A percentile compares a stretch with the other conserved stretches of the same genome.
These are phyloP conservation scores for Formica aserva DNA, from an alignment of 2,888 invertebrate genomes.

Conservation along the genomic window DNA sequence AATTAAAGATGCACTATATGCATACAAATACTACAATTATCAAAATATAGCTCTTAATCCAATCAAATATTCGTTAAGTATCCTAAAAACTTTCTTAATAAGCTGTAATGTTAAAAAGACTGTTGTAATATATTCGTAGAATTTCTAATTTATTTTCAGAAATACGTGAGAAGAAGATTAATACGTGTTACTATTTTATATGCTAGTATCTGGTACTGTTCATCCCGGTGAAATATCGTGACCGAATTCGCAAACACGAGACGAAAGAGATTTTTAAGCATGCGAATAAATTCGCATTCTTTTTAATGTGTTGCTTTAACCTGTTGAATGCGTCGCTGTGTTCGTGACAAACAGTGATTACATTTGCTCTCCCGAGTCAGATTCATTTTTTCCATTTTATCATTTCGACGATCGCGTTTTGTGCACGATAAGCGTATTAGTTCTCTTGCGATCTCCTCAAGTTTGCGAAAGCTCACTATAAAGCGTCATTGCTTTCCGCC, in stretches of 20 bases:
- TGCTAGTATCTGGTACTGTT: conserved; percentile 39
- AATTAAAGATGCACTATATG: not conserved
- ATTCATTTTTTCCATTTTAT: conserved; percentile 71
- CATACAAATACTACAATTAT: not conserved
- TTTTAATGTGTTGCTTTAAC: conserved; percentile 83
- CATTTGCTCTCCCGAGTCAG: conserved; percentile 80
- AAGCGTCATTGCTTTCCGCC: conserved; percentile 41
- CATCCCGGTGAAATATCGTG: conserved; percentile 52
- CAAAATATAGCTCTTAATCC: not conserved
- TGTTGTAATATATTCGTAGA: not conserved
- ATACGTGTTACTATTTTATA: conserved; percentile 40
- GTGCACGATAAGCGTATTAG: conserved; percentile 69
- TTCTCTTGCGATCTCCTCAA: conserved; percentile 26
- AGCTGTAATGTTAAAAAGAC: conserved; percentile 15
- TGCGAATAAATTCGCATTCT: conserved; percentile 81
- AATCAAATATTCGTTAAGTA: not conserved
- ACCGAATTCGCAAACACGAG: conserved; percentile 62
- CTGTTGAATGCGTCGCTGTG: conserved; percentile 83
- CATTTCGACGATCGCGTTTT: conserved; percentile 68
- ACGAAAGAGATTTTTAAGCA: conserved; percentile 75
- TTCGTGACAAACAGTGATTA: conserved; percentile 85
- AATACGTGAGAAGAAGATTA: conserved; percentile 48
- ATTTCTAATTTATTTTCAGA: conserved; percentile 37
- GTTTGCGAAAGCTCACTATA: conserved; percentile 26
- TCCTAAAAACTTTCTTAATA: not conserved